Evolutionary conservation across 92 coral and sea anemone genomes (phyloP).

Genomic region (Zoanthus sansibaricus): DNA sequence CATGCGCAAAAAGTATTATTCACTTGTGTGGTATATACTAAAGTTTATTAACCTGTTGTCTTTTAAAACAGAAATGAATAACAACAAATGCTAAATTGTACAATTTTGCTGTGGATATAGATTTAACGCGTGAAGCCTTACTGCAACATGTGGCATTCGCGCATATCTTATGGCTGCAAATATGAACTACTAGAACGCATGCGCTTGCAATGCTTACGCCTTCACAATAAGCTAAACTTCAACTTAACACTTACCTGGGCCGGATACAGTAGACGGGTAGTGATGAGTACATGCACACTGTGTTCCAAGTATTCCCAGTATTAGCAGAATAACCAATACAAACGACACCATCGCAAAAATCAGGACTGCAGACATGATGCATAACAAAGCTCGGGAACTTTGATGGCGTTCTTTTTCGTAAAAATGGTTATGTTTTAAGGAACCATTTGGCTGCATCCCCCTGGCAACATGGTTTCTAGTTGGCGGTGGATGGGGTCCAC

Average conservation of each 20-base stretch:
- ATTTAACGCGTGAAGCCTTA: no score
- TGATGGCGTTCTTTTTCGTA: background rate
- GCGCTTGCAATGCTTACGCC: background rate
- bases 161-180: no score
- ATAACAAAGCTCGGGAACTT: background rate
- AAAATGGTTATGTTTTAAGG: background rate
- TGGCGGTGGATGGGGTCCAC: background rate
- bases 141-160: no score
- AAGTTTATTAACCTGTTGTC: no score
- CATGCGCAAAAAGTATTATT: no score
- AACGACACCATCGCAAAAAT: background rate
- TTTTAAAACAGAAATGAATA: no score
- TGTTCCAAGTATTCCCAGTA: background rate
- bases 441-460: background rate
- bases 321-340: background rate
- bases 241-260: background rate
- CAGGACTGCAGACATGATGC: background rate
- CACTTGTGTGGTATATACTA: no score
- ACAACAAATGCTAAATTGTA: no score
- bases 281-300: background rate
- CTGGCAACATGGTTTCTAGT: background rate
- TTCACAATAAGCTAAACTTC: background rate
- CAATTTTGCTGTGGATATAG: no score
- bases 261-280: background rate
- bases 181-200: background rate